Evolutionary conservation across 2,888 invertebrate species (phyloP).

Genomic region (Stegana nigrithorax): DNA sequence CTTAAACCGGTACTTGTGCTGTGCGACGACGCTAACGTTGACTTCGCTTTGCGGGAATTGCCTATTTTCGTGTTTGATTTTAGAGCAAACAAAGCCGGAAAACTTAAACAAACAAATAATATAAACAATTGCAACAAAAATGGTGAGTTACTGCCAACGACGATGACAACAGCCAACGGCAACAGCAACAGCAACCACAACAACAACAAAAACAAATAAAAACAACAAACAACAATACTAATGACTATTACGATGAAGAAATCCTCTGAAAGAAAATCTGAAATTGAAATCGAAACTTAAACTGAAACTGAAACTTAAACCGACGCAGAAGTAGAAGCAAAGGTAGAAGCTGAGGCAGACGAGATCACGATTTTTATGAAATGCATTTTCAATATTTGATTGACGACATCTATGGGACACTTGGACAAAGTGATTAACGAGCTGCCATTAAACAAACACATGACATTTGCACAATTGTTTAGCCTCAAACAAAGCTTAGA

Average conservation of each 20-base stretch:
- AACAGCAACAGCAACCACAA: too few species aligned
- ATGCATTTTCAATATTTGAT: conserved; percentile 17
- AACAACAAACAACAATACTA: too few species aligned
- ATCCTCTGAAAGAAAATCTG: conserved; percentile 2
- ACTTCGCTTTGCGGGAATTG: background rate
- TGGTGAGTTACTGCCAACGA: conserved; percentile 8
- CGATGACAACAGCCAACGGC: background rate
- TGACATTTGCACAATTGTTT: too few species aligned
- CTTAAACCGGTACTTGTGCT: background rate
- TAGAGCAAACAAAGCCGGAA: conserved; percentile 12
- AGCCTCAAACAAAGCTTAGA: too few species aligned
- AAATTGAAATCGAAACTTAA: too few species aligned
- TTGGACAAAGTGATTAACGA: too few species aligned
- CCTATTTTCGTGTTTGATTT: background rate
- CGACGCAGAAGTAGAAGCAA: background rate
- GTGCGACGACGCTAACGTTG: background rate
- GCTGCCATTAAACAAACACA: too few species aligned
- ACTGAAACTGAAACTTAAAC: background rate
- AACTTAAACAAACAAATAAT: conserved; percentile 16
- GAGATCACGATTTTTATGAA: conserved; percentile 17
- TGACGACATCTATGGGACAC: conserved; percentile 13
- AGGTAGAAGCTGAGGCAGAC: background rate
- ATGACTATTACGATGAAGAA: conserved; percentile 17
- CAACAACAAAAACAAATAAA: too few species aligned
- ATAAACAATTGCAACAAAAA: conserved; percentile 6